phyloP scores from a whole-genome alignment of 1,140 invertebrate genomes.

The Drosophila navojoa region DNA sequence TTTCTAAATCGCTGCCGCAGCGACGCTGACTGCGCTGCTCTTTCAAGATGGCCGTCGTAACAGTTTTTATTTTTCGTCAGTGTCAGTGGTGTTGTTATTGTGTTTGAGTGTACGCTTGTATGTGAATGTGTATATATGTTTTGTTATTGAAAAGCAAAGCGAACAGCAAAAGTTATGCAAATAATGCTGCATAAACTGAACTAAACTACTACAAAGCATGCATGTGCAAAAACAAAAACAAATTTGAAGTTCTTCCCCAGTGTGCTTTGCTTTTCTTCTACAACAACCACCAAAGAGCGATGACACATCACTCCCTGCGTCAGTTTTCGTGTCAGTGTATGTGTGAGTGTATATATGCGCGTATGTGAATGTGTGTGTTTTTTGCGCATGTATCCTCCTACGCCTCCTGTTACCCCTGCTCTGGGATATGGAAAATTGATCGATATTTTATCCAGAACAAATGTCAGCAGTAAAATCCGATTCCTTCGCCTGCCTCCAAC shows the following conservation, averaged over 20 bases:
- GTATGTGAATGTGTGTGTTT: conserved; percentile 38
- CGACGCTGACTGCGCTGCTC: conserved; percentile 54
- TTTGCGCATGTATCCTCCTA: conserved; percentile 71
- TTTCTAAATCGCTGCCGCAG: conserved; percentile 34
- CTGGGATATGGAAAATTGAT: conserved; percentile 51
- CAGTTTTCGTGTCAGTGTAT: conserved; percentile 47
- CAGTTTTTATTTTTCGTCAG: conserved; percentile 70
- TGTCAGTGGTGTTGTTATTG: conserved; percentile 61
- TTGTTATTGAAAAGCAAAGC: conserved; percentile 74
- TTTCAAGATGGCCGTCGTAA: conserved; percentile 81
- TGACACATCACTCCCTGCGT: conserved; percentile 65
- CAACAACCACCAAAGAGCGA: conserved; percentile 69
- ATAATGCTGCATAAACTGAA: conserved; percentile 52
- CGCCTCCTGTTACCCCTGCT: conserved; percentile 24
- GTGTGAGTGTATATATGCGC: conserved; percentile 23
- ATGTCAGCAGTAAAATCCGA: conserved; percentile 31
- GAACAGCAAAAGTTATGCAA: conserved; percentile 69
- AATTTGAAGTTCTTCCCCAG: conserved; percentile 48
- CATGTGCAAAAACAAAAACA: conserved; percentile 44
- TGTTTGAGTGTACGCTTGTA: conserved; percentile 39
- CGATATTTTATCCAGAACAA: conserved; percentile 70
- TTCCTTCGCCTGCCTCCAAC: conserved; percentile 44
- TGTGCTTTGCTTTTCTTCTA: conserved; percentile 12
- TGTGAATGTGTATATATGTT: conserved; percentile 30
- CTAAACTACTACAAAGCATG: conserved; percentile 26